Evolutionary conservation across 1,140 invertebrate species (phyloP).

Genomic region (Caenorhabditis brenneri): DNA sequence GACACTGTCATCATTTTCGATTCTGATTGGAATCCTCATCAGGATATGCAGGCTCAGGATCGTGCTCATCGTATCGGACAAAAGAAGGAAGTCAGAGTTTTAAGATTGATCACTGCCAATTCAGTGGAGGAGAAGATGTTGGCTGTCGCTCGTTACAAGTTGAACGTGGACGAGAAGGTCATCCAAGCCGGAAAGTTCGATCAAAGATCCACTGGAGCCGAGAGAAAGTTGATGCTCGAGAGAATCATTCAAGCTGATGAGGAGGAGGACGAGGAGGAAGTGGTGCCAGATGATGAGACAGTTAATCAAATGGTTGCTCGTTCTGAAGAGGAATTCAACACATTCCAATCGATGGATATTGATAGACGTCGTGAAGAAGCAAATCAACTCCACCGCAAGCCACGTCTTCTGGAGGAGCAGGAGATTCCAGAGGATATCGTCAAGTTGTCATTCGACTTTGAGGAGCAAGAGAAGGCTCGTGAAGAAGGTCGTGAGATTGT

Average conservation of each 20-base stretch:
- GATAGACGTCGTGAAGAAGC: slow-evolving; percentile 84
- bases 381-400: slow-evolving; percentile 76
- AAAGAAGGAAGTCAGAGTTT: slow-evolving; percentile 86
- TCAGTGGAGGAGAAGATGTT: slow-evolving; percentile 95
- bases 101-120: slow-evolving; percentile 96
- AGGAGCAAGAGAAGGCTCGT: slow-evolving; percentile 75
- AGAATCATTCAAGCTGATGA: slow-evolving; percentile 50
- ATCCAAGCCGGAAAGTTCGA: slow-evolving; percentile 98
- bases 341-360: slow-evolving; percentile 88
- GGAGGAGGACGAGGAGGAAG: slow-evolving; percentile 79
- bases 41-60: slow-evolving; percentile 87
- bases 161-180: slow-evolving; percentile 98
- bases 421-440: slow-evolving; percentile 78
- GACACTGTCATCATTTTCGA: slow-evolving; percentile 99
- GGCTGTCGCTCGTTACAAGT: slow-evolving; percentile 82
- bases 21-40: slow-evolving; percentile 98
- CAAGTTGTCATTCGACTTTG: neutral
- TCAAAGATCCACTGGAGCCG: slow-evolving; percentile 92
- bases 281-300: slow-evolving; percentile 95
- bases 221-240: slow-evolving; percentile 87
- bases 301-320: slow-evolving; percentile 98
- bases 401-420: slow-evolving; percentile 86
- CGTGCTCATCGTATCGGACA: slow-evolving; percentile 97
- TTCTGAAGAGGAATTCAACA: slow-evolving; percentile 87
- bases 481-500: slow-evolving; percentile 78